Evolutionary conservation across 2,113 vertebrate species (phyloP), one percentile per base, ranked within the genome.

Genomic region (Lanius collurio): DNA sequence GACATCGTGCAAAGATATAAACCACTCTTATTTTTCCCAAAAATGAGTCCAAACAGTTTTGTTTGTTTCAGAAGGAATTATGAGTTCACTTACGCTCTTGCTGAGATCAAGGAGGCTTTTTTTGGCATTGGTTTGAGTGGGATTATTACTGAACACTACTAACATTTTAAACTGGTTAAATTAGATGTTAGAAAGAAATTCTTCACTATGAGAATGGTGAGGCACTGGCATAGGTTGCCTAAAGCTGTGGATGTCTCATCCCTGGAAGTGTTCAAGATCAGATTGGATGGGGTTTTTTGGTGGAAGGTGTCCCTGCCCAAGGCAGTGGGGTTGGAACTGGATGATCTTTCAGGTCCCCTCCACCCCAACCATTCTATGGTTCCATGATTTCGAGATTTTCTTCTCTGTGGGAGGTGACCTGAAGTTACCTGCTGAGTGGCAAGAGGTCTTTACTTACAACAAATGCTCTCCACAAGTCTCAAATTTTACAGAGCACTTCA

Each of bases 11-110:
- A 81, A 93, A 94, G 80, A 83, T 70, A 92, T 27, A 92, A 95
- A 91, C 33, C 35, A 67, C 39, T 78, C 44, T 46, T 31, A 31
- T 47, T 89, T 74, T 64, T 75, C 53, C 79, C 37, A 89, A 87
- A 93, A 56, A 41, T 41, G 42, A 78, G 41, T 41, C 28, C 56
- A 75, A 95, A 78, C 21, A 64, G 37, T 71, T 94, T 63, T 88
- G 42, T 88, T 94, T 75, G 76, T 83, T 96, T 82, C 94, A 91
- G 74, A 84, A 81, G 60, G 83, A 94, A 87, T 79, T 82, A 82
- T 27, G 83, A 83, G 49, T 84, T 78, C 83, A 84, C 17, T 89
- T 55, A 71, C 5, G 33, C 37, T 94, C 85, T 92, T 94, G 53
- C 69, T 94, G 89, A 94, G 83, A 92, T 94, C 77, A 87, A 91